phyloP scores from a whole-genome alignment of 1,140 invertebrate genomes.

The Pseudomyrmex pallidus region DNA sequence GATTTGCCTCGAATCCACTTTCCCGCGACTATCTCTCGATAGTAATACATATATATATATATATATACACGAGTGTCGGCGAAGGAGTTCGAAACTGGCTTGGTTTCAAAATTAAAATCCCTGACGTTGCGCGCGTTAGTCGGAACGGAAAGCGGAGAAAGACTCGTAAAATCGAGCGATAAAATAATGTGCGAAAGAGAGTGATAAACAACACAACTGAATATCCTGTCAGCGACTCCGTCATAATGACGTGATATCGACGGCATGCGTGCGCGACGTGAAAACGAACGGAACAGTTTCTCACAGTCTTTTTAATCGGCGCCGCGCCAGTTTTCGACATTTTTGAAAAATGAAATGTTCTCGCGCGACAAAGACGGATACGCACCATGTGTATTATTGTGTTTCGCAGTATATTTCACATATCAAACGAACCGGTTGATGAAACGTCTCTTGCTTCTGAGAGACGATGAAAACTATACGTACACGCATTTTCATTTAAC shows the following conservation, averaged over 20 bases:
- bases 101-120: slow-evolving; percentile 67
- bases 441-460: neutral
- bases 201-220: slow-evolving; percentile 62
- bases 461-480: neutral
- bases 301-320: neutral
- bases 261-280: neutral
- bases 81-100: slow-evolving; percentile 42
- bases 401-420: neutral
- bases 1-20: slow-evolving; percentile 16
- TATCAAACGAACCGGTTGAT: neutral
- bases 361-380: neutral
- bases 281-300: neutral
- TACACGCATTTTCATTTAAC: too few species aligned
- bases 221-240: neutral
- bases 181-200: slow-evolving; percentile 42
- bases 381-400: neutral
- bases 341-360: slow-evolving; percentile 7
- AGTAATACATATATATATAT: too few species aligned
- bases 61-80: neutral
- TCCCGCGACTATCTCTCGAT: neutral
- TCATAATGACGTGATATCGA: slow-evolving; percentile 9
- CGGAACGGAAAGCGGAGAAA: neutral
- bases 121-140: slow-evolving; percentile 38
- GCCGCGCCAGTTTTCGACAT: neutral
- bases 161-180: slow-evolving; percentile 61